Evolutionary conservation across 2,797 vertebrate species (phyloP).

Genomic region (Acanthiza pusilla): DNA sequence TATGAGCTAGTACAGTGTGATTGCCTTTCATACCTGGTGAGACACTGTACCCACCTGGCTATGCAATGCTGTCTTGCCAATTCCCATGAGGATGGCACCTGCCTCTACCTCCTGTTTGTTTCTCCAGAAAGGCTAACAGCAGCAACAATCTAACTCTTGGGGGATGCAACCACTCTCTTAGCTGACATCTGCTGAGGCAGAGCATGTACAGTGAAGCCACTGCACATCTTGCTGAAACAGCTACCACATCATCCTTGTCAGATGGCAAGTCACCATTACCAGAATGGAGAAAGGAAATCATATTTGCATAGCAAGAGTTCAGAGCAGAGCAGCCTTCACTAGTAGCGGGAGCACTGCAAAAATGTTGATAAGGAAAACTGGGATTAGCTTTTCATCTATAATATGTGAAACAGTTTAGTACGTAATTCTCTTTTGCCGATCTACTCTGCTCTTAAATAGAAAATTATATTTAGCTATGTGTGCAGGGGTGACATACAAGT

Average conservation of each 20-base stretch:
- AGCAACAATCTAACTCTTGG: not conserved
- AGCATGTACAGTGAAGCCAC: not conserved
- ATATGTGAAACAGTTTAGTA: not conserved
- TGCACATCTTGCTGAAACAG: not conserved
- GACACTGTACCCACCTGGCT: not conserved
- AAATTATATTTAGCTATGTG: not conserved
- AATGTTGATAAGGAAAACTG: accelerated
- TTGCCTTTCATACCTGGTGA: not conserved
- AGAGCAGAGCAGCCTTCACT: not conserved
- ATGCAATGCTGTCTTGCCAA: not conserved
- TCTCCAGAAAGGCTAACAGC: not conserved
- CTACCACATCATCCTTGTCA: not conserved
- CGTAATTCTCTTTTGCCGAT: accelerated
- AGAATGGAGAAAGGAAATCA: accelerated
- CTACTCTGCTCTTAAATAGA: not conserved
- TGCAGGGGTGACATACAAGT: not conserved
- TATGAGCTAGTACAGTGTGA: accelerated
- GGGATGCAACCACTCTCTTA: not conserved
- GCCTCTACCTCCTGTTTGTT: not conserved
- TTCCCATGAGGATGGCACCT: not conserved
- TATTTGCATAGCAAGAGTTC: not conserved
- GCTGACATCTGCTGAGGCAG: not conserved
- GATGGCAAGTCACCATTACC: not conserved
- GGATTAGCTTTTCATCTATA: not conserved
- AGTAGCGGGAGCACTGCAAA: not conserved